These are phyloP conservation scores for Ophthalmolycus amberensis DNA, from an alignment of 2,113 vertebrate species.

Conservation along the genomic window DNA sequence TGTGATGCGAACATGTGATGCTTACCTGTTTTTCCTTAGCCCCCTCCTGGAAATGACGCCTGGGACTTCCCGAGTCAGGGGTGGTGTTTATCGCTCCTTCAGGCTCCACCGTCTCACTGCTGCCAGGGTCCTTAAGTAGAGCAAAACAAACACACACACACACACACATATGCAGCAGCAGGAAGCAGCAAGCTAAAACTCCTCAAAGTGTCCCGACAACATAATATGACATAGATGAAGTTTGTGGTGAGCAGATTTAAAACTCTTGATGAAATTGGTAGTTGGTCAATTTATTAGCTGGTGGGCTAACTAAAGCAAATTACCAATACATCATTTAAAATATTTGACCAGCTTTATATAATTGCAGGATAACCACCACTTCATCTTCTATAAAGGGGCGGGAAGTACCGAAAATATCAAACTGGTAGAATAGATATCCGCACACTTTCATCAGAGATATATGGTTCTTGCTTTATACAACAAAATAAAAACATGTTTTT, in stretches of 20 bases:
- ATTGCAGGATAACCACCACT: neutral
- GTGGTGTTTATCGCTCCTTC: slow-evolving; percentile 59
- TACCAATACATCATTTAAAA: neutral
- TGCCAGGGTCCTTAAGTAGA: slow-evolving; percentile 69
- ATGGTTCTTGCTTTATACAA: neutral
- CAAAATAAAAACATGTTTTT: neutral
- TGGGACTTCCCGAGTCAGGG: slow-evolving; percentile 73
- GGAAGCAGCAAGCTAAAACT: neutral
- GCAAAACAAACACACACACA: slow-evolving; percentile 46
- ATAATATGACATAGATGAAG: neutral
- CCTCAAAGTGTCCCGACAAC: no score
- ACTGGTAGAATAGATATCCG: neutral
- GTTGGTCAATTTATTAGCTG: neutral
- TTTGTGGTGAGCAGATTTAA: slow-evolving; percentile 1
- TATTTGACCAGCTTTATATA: neutral
- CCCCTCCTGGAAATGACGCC: slow-evolving; percentile 69
- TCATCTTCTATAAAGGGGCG: neutral
- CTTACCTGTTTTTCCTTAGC: slow-evolving; percentile 67
- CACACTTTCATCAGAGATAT: neutral
- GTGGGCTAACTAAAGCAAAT: neutral
- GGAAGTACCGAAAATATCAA: neutral
- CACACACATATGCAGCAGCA: slow-evolving; percentile 16
- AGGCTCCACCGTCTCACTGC: slow-evolving; percentile 59
- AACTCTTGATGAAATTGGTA: neutral
- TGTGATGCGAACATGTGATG: no score